Percentiles rank a stretch among this genome's conserved stretches.
Evolutionary conservation across 2,888 invertebrate species (phyloP).

Genomic region (Leucophenga maculata): DNA sequence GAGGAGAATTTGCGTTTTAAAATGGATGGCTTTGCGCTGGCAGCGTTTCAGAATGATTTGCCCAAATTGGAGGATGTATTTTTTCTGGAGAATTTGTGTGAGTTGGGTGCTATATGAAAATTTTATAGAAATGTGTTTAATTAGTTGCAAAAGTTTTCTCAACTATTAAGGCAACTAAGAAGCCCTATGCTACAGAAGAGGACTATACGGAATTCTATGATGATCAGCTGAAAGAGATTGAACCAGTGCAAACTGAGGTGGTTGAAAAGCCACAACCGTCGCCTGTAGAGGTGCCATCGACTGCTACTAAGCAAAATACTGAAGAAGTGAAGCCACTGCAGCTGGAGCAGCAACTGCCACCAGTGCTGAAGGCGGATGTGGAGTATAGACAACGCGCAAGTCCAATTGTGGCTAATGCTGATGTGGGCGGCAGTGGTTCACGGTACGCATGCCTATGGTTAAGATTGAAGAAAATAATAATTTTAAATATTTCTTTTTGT

Average conservation of each 20-base stretch:
- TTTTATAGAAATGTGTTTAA: too few species aligned
- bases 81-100: slow-evolving; percentile 47
- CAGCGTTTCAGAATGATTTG: slow-evolving; percentile 48
- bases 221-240: too few species aligned
- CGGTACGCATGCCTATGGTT: slow-evolving; percentile 39
- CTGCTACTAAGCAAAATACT: too few species aligned
- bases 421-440: slow-evolving; percentile 36
- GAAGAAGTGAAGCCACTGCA: not conserved
- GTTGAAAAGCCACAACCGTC: too few species aligned
- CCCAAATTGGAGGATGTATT: slow-evolving; percentile 44
- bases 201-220: too few species aligned
- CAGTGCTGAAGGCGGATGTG: not conserved
- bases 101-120: not conserved
- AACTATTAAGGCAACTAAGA: slow-evolving; percentile 9
- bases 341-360: slow-evolving; percentile 10
- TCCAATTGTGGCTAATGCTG: slow-evolving; percentile 37
- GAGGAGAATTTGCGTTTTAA: slow-evolving; percentile 81
- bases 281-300: too few species aligned
- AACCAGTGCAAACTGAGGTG: too few species aligned
- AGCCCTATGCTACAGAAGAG: too few species aligned
- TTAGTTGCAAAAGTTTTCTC: too few species aligned
- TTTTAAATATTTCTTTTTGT: not conserved
- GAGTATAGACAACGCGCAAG: not conserved
- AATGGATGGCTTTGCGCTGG: slow-evolving; percentile 72
- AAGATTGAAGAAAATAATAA: not conserved